Conservation (phyloP, 2,797 vertebrate genomes). For the Masticophis lateralis region DNA sequence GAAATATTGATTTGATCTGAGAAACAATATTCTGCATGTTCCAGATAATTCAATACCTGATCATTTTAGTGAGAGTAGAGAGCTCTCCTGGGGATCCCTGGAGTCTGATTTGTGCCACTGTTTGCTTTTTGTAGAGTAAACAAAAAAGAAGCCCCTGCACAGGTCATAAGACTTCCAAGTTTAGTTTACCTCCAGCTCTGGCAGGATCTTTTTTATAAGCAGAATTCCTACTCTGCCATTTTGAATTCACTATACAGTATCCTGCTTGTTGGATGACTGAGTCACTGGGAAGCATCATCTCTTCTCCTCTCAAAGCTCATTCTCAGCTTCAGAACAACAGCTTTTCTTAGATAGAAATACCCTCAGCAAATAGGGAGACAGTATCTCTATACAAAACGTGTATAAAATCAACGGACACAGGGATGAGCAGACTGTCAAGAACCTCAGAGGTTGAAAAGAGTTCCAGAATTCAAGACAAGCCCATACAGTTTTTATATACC, state of each 20-base stretch:
- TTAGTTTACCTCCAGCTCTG: not conserved
- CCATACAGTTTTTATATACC: too few relatives aligned
- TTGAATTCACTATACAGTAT: not conserved
- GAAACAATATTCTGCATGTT: not conserved
- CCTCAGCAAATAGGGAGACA: not conserved
- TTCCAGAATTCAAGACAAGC: not conserved
- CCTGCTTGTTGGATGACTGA: not conserved
- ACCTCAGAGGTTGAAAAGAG: not conserved
- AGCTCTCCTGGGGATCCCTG: not conserved
- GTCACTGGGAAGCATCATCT: not conserved
- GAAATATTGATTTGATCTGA: not conserved
- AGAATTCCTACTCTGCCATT: not conserved
- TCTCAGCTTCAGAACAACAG: not conserved
- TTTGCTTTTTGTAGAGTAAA: not conserved
- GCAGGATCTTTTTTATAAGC: not conserved
- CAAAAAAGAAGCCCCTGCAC: not conserved
- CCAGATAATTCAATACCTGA: not conserved
- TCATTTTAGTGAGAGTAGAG: not conserved
- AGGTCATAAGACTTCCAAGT: not conserved
- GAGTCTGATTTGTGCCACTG: not conserved
- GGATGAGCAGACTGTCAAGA: not conserved
- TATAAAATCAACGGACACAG: not conserved
- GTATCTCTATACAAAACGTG: not conserved
- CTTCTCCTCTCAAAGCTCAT: not conserved
- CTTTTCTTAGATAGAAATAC: not conserved